phyloP scores from a whole-genome alignment of 1,140 invertebrate species.

The Drosophila nasuta region DNA sequence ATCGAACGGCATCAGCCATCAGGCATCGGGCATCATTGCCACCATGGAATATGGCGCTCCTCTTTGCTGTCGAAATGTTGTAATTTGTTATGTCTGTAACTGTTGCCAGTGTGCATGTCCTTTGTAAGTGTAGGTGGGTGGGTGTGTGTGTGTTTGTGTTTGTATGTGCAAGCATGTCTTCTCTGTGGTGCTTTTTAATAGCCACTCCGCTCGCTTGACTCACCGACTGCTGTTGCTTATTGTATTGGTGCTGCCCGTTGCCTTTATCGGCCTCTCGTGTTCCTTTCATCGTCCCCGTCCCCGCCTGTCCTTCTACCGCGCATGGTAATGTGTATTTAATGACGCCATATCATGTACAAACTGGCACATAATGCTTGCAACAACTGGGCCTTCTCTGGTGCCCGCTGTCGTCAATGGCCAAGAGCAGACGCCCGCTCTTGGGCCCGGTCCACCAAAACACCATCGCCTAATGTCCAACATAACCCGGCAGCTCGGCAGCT shows the following conservation, averaged over 20 bases:
- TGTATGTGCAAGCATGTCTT: slow-evolving; percentile 42
- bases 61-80: slow-evolving; percentile 63
- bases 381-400: slow-evolving; percentile 53
- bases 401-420: slow-evolving; percentile 56
- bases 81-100: slow-evolving; percentile 73
- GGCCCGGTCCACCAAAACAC: slow-evolving; percentile 5
- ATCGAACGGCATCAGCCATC: slow-evolving; percentile 47
- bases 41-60: slow-evolving; percentile 40
- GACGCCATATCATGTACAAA: slow-evolving; percentile 81
- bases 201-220: slow-evolving; percentile 58
- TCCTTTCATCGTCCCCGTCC: background rate
- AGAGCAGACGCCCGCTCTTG: background rate
- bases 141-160: slow-evolving; percentile 12
- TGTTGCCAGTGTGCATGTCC: slow-evolving; percentile 27
- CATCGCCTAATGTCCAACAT: slow-evolving; percentile 66
- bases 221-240: slow-evolving; percentile 67
- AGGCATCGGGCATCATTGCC: slow-evolving; percentile 13
- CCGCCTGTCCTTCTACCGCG: slow-evolving; percentile 15
- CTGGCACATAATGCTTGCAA: slow-evolving; percentile 62
- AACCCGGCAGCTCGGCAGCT: slow-evolving; percentile 30
- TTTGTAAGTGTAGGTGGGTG: background rate
- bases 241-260: slow-evolving; percentile 44
- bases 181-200: slow-evolving; percentile 71
- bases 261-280: slow-evolving; percentile 59
- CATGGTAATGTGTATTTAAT: slow-evolving; percentile 82